Conservation (phyloP, 2,797 vertebrate genomes). For the Pseudopleuronectes americanus region DNA sequence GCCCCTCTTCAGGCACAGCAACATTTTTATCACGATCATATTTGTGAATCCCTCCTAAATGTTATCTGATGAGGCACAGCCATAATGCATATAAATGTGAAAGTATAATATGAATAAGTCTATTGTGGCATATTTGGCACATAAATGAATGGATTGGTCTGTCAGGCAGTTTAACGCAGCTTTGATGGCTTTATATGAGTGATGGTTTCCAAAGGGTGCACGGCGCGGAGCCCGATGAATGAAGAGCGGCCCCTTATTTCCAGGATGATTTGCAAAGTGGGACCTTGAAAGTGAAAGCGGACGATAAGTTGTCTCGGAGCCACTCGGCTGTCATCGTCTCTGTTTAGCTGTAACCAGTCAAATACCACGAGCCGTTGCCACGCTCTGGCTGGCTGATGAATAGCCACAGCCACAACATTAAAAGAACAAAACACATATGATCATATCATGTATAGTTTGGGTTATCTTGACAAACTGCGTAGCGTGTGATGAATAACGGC, state of each 20-base stretch:
- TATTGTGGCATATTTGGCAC: not conserved
- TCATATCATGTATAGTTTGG: slow-evolving; percentile 12
- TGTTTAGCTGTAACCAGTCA: slow-evolving; percentile 23
- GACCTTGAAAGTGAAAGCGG: slow-evolving; percentile 23
- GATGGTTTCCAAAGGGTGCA: slow-evolving; percentile 4
- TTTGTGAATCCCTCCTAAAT: not conserved
- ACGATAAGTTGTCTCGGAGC: slow-evolving; percentile 22
- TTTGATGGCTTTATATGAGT: not conserved
- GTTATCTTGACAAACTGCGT: slow-evolving; percentile 37
- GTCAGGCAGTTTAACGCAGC: not conserved
- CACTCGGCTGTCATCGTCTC: slow-evolving; percentile 17
- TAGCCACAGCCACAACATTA: not conserved
- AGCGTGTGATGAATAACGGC: slow-evolving; percentile 17
- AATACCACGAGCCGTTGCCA: slow-evolving; percentile 1
- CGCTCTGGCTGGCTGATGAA: slow-evolving; percentile 1
- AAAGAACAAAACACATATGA: not conserved
- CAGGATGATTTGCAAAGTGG: slow-evolving; percentile 33
- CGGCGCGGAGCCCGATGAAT: not conserved
- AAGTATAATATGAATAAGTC: not conserved
- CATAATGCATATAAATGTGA: not conserved
- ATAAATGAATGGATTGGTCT: slow-evolving; percentile 2
- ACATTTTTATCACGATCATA: not conserved
- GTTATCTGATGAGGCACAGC: not conserved
- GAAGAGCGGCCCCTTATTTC: slow-evolving; percentile 6
- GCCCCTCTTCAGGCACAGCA: too few species aligned